Evolutionary conservation across 1,140 invertebrate genomes (phyloP).

Genomic region (Camponotus vicinus): DNA sequence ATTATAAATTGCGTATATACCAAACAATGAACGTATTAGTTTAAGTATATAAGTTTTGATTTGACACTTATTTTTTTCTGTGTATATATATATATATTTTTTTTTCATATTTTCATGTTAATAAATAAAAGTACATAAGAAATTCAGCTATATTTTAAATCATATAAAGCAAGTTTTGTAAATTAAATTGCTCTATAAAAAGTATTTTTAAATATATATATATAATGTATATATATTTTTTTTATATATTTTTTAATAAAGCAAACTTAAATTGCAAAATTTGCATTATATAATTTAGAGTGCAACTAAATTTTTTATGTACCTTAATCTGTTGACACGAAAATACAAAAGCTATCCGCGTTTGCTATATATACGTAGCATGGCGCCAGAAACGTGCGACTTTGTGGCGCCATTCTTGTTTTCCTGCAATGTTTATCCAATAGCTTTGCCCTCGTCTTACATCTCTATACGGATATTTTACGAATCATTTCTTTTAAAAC

Average conservation of each 20-base stretch:
- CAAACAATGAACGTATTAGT: too few species aligned
- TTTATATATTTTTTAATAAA: not conserved
- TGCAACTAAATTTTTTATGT: not conserved
- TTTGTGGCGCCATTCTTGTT: constrained; percentile 35
- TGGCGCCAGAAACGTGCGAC: constrained; percentile 49
- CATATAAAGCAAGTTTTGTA: too few species aligned
- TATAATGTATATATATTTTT: not conserved
- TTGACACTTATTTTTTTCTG: too few species aligned
- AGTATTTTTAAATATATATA: not conserved
- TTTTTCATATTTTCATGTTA: too few species aligned
- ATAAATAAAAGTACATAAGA: too few species aligned
- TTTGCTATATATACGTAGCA: not conserved
- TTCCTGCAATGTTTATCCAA: constrained; percentile 46
- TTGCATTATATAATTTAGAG: not conserved
- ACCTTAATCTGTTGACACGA: not conserved
- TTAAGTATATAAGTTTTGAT: too few species aligned
- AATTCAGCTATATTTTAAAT: too few species aligned
- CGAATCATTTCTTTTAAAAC: constrained; percentile 15
- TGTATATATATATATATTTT: too few species aligned
- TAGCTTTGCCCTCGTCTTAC: constrained; percentile 5
- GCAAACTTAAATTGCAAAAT: not conserved
- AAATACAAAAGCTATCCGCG: constrained; percentile 12
- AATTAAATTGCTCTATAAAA: too few species aligned
- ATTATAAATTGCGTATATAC: too few species aligned
- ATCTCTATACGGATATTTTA: constrained; percentile 27